Percentiles rank a stretch among this genome's conserved stretches.
These are phyloP conservation scores for Drosophila parvula DNA, from an alignment of 1,140 invertebrate genomes.

Conservation along the genomic window DNA sequence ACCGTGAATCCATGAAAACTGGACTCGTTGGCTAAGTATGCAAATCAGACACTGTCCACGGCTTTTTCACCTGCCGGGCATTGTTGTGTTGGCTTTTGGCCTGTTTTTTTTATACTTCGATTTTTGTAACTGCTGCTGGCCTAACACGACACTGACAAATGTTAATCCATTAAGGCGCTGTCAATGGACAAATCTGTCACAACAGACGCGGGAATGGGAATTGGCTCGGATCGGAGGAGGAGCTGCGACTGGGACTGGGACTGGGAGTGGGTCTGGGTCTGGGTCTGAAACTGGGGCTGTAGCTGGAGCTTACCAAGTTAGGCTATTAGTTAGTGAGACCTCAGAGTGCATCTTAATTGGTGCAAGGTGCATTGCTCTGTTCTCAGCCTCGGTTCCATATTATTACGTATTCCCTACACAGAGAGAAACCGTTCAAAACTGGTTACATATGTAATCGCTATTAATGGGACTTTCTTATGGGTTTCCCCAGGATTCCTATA, in stretches of 20 bases:
- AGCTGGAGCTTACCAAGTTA: not conserved
- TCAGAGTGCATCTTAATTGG: conserved; percentile 38
- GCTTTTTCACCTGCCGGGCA: conserved; percentile 52
- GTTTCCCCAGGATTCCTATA: not conserved
- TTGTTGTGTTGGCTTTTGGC: conserved; percentile 50
- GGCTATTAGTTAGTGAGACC: conserved; percentile 25
- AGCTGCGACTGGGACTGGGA: not conserved
- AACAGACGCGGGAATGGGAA: conserved; percentile 26
- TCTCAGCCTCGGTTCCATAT: conserved; percentile 5
- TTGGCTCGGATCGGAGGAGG: not conserved
- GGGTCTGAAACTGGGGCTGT: not conserved
- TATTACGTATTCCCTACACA: conserved; percentile 15
- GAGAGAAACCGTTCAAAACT: not conserved
- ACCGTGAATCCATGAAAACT: not conserved
- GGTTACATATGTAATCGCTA: too few species aligned
- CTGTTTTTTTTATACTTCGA: conserved; percentile 8
- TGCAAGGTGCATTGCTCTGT: conserved; percentile 42
- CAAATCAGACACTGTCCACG: conserved; percentile 43
- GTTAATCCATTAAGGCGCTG: conserved; percentile 83
- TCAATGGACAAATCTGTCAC: conserved; percentile 83
- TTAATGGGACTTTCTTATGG: too few species aligned
- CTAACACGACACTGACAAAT: conserved; percentile 83
- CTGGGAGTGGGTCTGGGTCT: not conserved
- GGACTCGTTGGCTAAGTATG: conserved; percentile 20
- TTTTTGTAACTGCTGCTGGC: conserved; percentile 19